Evolutionary conservation across 2,888 invertebrate species (phyloP), one percentile per base, ranked within the genome.

Genomic region (Drosophila atripex): DNA sequence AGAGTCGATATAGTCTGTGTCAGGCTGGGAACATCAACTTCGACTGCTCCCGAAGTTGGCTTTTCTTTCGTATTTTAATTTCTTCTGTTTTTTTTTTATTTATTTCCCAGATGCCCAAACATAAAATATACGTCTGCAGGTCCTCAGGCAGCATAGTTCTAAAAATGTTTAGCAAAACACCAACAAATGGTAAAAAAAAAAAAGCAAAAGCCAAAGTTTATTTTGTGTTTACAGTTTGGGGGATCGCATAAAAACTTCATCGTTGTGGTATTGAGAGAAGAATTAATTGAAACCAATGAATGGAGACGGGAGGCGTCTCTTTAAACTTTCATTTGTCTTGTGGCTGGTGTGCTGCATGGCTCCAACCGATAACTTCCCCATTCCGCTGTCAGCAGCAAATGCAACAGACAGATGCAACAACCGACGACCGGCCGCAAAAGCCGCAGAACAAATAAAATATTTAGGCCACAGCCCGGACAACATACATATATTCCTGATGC

Each of bases 101-200:
- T 43, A 12, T 43, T 43, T 43, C 21, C 21, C 18, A 69, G 61
- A 63, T 54, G 57, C 18, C 59, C 41, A 47, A 3, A 39, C n/a
- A 52, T 50, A 63, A 43, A 57, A 25, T 8, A 51, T 43, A 49
- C 54, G 35, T 30, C 47, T 38, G 28, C 38, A 70, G 63, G 51
- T 57, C 38, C 35, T 65, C 61, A 5, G 21, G 30, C 55, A 68
- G 68, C 82, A 85, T 78, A 78, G 82, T 79, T 79, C 79, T 79
- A 79, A 73, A 76, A 79, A 78, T 85, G 79, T 79, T 80, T 85
- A 71, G 73, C 78, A 72, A 78, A 83, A 57, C 38, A 28, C 45
- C 69, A 63, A 21, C 53, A 56, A 65, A 46, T 45, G 21, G 50
- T 41, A 60, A 78, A 80, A 76, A 84, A 78, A 82, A 25, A 8